These are phyloP conservation scores for Plutella xylostella DNA, from an alignment of 2,888 invertebrate species.

Conservation along the genomic window DNA sequence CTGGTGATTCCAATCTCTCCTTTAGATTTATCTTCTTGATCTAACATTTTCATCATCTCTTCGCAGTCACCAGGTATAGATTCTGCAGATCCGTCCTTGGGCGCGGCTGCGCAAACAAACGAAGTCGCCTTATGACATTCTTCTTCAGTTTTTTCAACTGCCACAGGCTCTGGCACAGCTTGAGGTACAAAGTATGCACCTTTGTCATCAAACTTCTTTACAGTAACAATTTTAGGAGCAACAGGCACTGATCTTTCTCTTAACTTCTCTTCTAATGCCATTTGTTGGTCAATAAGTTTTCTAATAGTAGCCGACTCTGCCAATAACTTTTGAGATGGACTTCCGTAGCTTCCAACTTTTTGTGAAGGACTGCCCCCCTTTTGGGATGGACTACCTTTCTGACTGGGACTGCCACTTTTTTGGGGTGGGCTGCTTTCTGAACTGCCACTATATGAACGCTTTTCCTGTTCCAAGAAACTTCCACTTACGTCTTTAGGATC, in stretches of 20 bases:
- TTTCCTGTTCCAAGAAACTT: slow-evolving; percentile 61
- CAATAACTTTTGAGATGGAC: slow-evolving; percentile 29
- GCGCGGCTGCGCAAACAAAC: slow-evolving; percentile 49
- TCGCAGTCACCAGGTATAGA: slow-evolving; percentile 71
- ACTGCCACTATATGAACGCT: slow-evolving; percentile 67
- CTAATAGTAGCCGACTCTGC: slow-evolving; percentile 58
- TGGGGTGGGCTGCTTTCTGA: slow-evolving; percentile 71
- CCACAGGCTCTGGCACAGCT: slow-evolving; percentile 32
- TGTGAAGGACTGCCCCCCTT: slow-evolving; percentile 61
- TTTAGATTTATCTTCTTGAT: slow-evolving; percentile 58
- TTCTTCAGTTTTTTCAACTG: slow-evolving; percentile 37
- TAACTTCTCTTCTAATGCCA: slow-evolving; percentile 54
- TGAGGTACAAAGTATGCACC: slow-evolving; percentile 62
- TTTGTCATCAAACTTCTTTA: slow-evolving; percentile 58
- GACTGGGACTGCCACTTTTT: slow-evolving; percentile 57
- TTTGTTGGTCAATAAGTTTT: slow-evolving; percentile 60
- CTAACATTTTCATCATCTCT: slow-evolving; percentile 70
- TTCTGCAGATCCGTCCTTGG: slow-evolving; percentile 60
- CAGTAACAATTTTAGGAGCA: slow-evolving; percentile 51
- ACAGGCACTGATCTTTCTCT: slow-evolving; percentile 34
- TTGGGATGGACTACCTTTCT: slow-evolving; percentile 56
- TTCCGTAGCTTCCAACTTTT: slow-evolving; percentile 48
- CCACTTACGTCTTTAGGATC: slow-evolving; percentile 65
- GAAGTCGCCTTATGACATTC: slow-evolving; percentile 52
- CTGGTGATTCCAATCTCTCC: slow-evolving; percentile 30